Evolutionary conservation across 1,140 invertebrate genomes (phyloP).

Genomic region (Limonius californicus): DNA sequence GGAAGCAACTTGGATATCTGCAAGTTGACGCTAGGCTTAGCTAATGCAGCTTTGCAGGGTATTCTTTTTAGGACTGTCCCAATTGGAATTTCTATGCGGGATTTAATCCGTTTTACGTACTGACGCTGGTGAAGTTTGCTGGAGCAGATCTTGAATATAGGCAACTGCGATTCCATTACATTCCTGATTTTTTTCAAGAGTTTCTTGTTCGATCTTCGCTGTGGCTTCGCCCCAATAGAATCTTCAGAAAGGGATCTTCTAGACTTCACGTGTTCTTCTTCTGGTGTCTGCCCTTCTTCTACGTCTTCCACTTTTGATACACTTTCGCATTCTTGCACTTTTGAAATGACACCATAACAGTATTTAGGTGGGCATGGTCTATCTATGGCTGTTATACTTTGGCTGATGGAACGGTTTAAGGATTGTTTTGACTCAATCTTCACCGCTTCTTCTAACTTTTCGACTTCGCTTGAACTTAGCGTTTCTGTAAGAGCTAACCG

Average conservation of each 20-base stretch:
- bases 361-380: too few relatives aligned
- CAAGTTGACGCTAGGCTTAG: background rate
- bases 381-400: too few relatives aligned
- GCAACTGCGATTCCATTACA: background rate
- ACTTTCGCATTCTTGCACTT: background rate
- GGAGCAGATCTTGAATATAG: conserved; percentile 14
- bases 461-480: background rate
- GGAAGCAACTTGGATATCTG: background rate
- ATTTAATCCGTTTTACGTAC: conserved; percentile 9
- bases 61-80: conserved; percentile 5
- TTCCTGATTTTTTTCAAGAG: background rate
- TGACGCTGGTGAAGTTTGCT: background rate
- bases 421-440: background rate
- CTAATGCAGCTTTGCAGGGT: background rate
- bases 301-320: background rate
- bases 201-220: background rate
- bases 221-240: background rate
- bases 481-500: background rate
- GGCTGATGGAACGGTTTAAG: too few relatives aligned
- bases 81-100: background rate
- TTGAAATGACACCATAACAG: too few relatives aligned
- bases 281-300: background rate
- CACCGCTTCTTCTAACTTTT: background rate
- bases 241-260: background rate
- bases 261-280: too few relatives aligned